A percentile compares a stretch with the other conserved stretches of the same genome.
phyloP scores from a whole-genome alignment of 2,113 vertebrate genomes.

The Istiophorus platypterus region DNA sequence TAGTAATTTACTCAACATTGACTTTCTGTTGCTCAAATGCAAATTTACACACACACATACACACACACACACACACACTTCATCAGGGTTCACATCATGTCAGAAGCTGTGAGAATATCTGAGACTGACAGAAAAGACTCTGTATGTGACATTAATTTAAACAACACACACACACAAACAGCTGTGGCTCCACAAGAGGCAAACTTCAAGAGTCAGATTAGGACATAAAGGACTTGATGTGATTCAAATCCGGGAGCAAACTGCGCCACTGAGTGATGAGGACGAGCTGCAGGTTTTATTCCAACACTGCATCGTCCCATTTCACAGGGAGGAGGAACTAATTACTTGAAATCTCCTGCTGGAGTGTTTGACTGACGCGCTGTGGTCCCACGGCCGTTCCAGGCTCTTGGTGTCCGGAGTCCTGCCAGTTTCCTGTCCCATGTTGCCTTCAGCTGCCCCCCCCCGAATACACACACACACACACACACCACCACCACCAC shows the following conservation, averaged over 20 bases:
- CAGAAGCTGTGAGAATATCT: background rate
- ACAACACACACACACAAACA: background rate
- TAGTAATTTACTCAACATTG: too few relatives aligned
- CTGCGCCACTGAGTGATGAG: background rate
- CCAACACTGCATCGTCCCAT: too few relatives aligned
- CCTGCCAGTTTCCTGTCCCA: background rate
- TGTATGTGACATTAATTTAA: too few relatives aligned
- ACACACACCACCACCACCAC: too few relatives aligned
- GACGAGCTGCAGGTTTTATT: background rate
- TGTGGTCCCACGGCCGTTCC: background rate
- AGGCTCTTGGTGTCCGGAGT: background rate
- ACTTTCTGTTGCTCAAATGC: background rate
- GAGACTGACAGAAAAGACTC: background rate
- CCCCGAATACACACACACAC: too few relatives aligned
- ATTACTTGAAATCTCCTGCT: background rate
- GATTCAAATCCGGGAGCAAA: too few relatives aligned
- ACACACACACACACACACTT: too few relatives aligned
- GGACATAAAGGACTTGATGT: too few relatives aligned
- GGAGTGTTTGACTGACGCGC: background rate
- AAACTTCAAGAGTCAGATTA: too few relatives aligned
- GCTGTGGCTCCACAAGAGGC: too few relatives aligned
- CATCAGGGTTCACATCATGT: background rate
- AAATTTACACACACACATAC: background rate
- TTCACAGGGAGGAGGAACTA: background rate
- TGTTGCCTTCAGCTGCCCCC: background rate